These are phyloP conservation scores for Teinopalpus imperialis DNA, from an alignment of 2,888 invertebrate genomes.

Conservation along the genomic window DNA sequence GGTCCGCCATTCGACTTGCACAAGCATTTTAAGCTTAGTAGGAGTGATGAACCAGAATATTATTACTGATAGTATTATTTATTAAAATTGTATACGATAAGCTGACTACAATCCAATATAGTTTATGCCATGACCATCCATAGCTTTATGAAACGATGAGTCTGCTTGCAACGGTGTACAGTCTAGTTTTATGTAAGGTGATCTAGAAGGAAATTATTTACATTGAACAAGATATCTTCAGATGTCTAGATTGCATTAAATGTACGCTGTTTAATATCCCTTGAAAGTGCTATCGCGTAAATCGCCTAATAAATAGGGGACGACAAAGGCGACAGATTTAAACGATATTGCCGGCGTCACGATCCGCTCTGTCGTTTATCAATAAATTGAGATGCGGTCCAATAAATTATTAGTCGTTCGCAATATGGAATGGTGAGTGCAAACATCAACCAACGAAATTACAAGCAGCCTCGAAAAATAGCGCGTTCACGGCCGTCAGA, in stretches of 20 bases:
- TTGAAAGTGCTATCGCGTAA: conserved; percentile 11
- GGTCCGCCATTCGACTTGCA: too few species aligned
- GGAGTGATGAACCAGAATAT: too few species aligned
- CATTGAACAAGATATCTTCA: conserved; percentile 5
- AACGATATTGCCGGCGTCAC: conserved; percentile 26
- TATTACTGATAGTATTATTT: too few species aligned
- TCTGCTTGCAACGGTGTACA: too few species aligned
- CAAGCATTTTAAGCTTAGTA: too few species aligned
- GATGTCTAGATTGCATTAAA: conserved; percentile 5
- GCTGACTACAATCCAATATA: too few species aligned
- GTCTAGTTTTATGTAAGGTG: too few species aligned
- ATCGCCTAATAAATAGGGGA: conserved; percentile 21
- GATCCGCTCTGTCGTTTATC: conserved; percentile 47
- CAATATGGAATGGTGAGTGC: conserved; percentile 52
- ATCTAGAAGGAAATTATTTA: background rate
- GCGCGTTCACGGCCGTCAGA: conserved; percentile 47
- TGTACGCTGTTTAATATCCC: conserved; percentile 13
- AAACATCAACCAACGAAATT: conserved; percentile 61
- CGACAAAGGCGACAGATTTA: conserved; percentile 25
- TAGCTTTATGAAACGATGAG: too few species aligned
- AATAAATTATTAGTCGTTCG: conserved; percentile 56
- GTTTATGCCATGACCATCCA: too few species aligned
- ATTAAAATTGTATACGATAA: too few species aligned
- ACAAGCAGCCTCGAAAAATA: conserved; percentile 61
- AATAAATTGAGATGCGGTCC: conserved; percentile 59